Base-by-base conservation (phyloP, 2,113 vertebrate genomes). In the Corythoichthys haematopterus region DNA sequence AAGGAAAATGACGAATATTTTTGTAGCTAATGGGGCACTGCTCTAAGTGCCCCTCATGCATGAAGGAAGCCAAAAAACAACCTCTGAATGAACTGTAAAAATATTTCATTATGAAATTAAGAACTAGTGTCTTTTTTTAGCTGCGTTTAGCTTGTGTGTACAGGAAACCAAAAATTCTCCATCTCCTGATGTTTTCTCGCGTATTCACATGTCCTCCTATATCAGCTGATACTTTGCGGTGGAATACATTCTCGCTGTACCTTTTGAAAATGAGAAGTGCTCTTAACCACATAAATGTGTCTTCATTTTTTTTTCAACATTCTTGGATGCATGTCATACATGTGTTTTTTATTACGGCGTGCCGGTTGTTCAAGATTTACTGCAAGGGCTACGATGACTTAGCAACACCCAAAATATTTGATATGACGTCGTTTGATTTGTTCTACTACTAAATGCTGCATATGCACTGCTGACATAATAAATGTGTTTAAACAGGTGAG, bases 401-500 rank as follows among this genome's bases (percentile, higher is more conserved):
- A 58, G 46, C 56, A 36, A 28, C 50, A 70, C 48, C 64, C 38
- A 52, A 57, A 59, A 53, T 58, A 38, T 71, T 51, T 69, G 71
- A 65, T 37, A 20, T 6, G n/a, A 12, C 12, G 11, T 69, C 69
- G 61, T 57, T 71, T 15, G 69, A 67, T 71, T 69, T 57, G 75
- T 64, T 80, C 57, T 82, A 80, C 74, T 70, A 81, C 72, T 80
- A 80, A 75, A 80, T 77, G 64, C 58, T 79, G 74, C 82, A 80
- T 69, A 82, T 80, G 77, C 79, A 85, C 81, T 77, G 78, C 80
- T 77, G 78, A 73, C 77, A 72, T 75, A 89, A 79, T 85, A 86
- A 88, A 65, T 69, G 68, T 78, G 82, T 88, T 88, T 82, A 76
- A 82, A 78, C 69, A 70, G 51, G 64, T 78, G 62, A 79, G 16